These are phyloP conservation scores for Podarcis cretensis DNA, from an alignment of 2,113 vertebrate genomes.

Conservation along the genomic window DNA sequence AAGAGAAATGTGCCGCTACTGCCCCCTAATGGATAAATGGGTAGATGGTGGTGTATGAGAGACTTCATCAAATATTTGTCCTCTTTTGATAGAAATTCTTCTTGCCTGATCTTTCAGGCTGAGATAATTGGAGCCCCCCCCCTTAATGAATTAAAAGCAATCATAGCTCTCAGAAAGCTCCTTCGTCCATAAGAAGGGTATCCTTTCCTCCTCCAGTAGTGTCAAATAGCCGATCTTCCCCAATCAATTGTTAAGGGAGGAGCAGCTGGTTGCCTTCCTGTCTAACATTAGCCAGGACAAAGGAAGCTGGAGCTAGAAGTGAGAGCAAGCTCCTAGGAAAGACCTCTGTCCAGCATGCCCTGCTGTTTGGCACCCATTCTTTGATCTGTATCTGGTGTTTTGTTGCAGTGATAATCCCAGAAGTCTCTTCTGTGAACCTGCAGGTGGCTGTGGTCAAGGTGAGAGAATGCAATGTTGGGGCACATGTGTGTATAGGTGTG, in stretches of 20 bases:
- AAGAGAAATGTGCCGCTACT: background rate
- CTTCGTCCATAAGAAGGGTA: background rate
- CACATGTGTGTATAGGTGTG: background rate
- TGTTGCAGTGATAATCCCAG: slow-evolving; percentile 79
- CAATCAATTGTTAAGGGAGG: too few species aligned
- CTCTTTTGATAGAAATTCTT: background rate
- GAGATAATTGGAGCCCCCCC: too few species aligned
- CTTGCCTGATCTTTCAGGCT: background rate
- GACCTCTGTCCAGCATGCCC: background rate
- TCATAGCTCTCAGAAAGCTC: slow-evolving; percentile 1
- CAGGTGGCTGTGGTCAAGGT: slow-evolving; percentile 80
- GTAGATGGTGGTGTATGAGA: background rate
- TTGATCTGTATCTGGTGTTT: slow-evolving; percentile 9
- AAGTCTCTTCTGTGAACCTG: slow-evolving; percentile 65
- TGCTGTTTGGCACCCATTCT: background rate
- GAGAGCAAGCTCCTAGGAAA: background rate
- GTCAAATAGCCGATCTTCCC: background rate
- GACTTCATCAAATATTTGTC: background rate
- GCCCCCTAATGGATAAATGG: background rate
- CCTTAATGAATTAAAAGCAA: background rate
- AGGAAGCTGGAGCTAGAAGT: background rate
- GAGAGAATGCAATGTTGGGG: slow-evolving; percentile 32
- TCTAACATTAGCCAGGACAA: background rate
- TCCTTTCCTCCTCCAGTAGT: background rate
- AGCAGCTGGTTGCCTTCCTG: background rate